Evolutionary conservation across 1,140 invertebrate species (phyloP).

Genomic region (Lordiphosa collinella): DNA sequence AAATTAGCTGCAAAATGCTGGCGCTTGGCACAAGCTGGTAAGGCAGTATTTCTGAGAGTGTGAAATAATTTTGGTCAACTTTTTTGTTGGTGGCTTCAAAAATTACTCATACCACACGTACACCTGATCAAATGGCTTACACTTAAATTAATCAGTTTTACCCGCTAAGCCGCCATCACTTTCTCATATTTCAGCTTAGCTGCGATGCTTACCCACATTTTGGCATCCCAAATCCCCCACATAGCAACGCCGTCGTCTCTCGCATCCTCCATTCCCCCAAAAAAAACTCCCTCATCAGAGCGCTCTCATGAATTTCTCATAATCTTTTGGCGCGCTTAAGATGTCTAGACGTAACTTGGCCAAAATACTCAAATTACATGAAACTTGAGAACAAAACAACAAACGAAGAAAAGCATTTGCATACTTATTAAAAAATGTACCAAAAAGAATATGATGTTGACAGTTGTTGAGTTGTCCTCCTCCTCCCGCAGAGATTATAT

Average conservation of each 20-base stretch:
- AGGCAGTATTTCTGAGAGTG: too few species aligned
- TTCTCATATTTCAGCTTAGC: background rate
- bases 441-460: slow-evolving; percentile 32
- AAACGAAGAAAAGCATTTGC: slow-evolving; percentile 37
- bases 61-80: too few species aligned
- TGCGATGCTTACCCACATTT: slow-evolving; percentile 7
- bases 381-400: slow-evolving; percentile 21
- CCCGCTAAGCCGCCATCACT: slow-evolving; percentile 1
- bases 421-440: slow-evolving; percentile 69
- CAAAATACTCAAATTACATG: slow-evolving; percentile 37
- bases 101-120: too few species aligned
- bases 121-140: too few species aligned
- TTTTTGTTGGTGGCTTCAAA: too few species aligned
- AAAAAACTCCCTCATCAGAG: background rate
- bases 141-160: background rate
- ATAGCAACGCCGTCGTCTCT: background rate
- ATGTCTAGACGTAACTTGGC: slow-evolving; percentile 39
- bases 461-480: slow-evolving; percentile 16
- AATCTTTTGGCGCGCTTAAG: slow-evolving; percentile 38
- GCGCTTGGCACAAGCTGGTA: too few species aligned
- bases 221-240: slow-evolving; percentile 22
- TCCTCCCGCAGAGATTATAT: slow-evolving; percentile 38
- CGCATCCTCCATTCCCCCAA: background rate
- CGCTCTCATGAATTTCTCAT: slow-evolving; percentile 40
- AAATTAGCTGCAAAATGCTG: too few species aligned